Evolutionary conservation across 2,888 invertebrate species (phyloP), one percentile per base, ranked within the genome.

Genomic region (Cantharis flavilabris): DNA sequence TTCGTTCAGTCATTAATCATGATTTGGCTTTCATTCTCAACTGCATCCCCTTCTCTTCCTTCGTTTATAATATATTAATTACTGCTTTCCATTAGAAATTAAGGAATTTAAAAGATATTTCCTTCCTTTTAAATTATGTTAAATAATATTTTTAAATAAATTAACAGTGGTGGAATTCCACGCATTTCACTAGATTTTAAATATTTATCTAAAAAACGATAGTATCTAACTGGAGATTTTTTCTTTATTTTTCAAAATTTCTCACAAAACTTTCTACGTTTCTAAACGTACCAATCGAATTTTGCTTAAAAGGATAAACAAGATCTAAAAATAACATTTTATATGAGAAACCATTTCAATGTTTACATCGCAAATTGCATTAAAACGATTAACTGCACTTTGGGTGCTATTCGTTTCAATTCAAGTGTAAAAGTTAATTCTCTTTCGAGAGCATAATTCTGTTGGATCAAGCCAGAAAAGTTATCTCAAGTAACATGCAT

Each of bases 81-180:
- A 26, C 79, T 76, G 75, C 81, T 82, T 81, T 81, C 81, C 75
- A 81, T 79, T 82, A 81, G 80, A 81, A 81, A 81, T 73, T 69
- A 20, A 73, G 20, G 20, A 69, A 67, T 20, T 23, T n/a, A 67
- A n/a, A 67, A 67, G 13, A n/a, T 67, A 20, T 67, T 67, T 67
- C 20, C 65, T 67, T 49, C 49, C 49, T 49, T 49, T 49, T 49
- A 49, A 49, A 49, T 49, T 49, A 49, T 49, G 49, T n/a, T 49
- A 49, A 49, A 49, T 49, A n/a, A 49, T 49, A 49, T 49, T 49
- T 49, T 49, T 49, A 49, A 49, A 49, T 49, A 49, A 49, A 49
- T 49, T 49, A 49, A 7, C n/a, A 2, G 49, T 49, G 49, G 49
- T 49, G 49, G 49, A 49, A 49, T 49, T 49, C 7, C n/a, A 2